Evolutionary conservation across 2,797 vertebrate genomes (phyloP), one percentile per base, ranked within the genome.

Genomic region (Cetoscarus ocellatus): DNA sequence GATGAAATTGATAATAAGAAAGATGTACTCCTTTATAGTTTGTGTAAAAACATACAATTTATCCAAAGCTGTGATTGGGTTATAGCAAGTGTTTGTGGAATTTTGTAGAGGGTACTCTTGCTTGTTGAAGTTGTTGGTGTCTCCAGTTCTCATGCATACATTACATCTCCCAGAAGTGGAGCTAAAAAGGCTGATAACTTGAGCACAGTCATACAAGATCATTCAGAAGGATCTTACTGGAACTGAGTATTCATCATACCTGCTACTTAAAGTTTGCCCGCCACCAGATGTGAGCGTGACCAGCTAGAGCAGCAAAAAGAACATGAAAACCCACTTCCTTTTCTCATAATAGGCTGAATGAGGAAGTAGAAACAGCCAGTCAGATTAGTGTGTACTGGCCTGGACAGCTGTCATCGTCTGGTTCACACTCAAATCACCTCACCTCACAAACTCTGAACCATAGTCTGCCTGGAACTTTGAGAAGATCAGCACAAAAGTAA

Each of bases 341-440:
- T 52, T 77, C 69, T 81, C 70, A 74, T 80, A 87, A 73, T 86
- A 81, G 65, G 15, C 61, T 43, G 75, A 84, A 91, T 79, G 51
- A 75, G 91, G 91, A 93, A 93, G 87, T 91, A 76, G 81, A 60
- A 83, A 57, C 15, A 66, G 72, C 36, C 13, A 36, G 43, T 5
- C 11, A 59, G 55, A 60, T 39, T 15, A 55, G 56, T 14, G 5
- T 39, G 47, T 13, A 15, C 1, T 44, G 48, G 67, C 64, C 69
- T 63, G 8, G 12, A 61, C 67, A 36, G 50, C 11, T 35, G n/a
- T 59, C 56, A n/a, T 5, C 47, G 45, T 50, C 18, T 67, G 51
- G 17, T 43, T 52, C 10, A 61, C 48, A 45, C 54, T 27, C 53
- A 44, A 0, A 11, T 62, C 42, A 6, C 64, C 39, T 61, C 12